phyloP scores from a whole-genome alignment of 2,888 invertebrate genomes.

The Xestia sexstrigata region DNA sequence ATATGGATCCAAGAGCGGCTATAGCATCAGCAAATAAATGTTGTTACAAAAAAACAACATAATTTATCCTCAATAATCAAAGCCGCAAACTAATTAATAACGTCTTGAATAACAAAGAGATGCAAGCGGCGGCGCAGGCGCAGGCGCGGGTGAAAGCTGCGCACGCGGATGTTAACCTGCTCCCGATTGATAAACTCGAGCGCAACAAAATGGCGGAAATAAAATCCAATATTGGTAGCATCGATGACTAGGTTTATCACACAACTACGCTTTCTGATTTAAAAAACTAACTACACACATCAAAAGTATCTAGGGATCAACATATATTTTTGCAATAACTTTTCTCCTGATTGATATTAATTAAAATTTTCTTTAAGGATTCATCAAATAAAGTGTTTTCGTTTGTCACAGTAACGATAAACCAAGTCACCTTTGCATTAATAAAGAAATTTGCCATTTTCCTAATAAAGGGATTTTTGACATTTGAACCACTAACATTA shows the following conservation, averaged over 20 bases:
- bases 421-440: too few species aligned
- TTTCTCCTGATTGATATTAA: too few species aligned
- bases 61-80: constrained; percentile 1
- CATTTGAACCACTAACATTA: too few species aligned
- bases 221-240: constrained; percentile 57
- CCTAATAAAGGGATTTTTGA: too few species aligned
- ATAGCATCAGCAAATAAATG: not conserved
- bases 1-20: too few species aligned
- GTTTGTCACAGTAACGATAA: too few species aligned
- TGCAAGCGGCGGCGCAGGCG: constrained; percentile 47
- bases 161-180: constrained; percentile 75
- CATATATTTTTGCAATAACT: too few species aligned
- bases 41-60: not conserved
- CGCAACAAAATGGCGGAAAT: constrained; percentile 74
- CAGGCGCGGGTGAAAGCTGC: constrained; percentile 73
- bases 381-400: too few species aligned
- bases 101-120: constrained; percentile 60
- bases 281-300: too few species aligned
- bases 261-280: not conserved
- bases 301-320: too few species aligned
- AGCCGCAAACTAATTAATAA: constrained; percentile 29
- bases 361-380: too few species aligned
- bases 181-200: constrained; percentile 75
- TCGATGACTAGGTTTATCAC: constrained; percentile 26
- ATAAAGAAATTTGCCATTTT: too few species aligned